phyloP scores from a whole-genome alignment of 1,140 invertebrate genomes.

The Popillia japonica region DNA sequence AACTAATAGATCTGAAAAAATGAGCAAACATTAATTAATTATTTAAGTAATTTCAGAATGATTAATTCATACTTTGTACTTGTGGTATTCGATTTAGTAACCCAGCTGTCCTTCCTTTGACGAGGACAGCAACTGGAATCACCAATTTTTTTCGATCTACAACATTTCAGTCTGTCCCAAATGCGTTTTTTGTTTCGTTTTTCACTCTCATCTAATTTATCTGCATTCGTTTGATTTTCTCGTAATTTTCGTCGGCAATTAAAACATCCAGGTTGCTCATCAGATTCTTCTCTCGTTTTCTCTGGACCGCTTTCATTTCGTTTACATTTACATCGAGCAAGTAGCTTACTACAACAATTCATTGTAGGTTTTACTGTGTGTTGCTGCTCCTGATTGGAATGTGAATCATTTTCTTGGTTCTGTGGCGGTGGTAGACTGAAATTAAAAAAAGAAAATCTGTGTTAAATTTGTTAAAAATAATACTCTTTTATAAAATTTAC shows the following conservation, averaged over 20 bases:
- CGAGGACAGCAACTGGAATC: slow-evolving; percentile 53
- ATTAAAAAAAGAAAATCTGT: background rate
- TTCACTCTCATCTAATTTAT: slow-evolving; percentile 25
- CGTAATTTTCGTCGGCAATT: slow-evolving; percentile 50
- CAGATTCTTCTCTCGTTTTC: slow-evolving; percentile 41
- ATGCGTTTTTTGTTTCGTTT: slow-evolving; percentile 43
- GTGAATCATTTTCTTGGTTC: slow-evolving; percentile 44
- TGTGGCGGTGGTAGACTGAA: slow-evolving; percentile 53
- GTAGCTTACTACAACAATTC: slow-evolving; percentile 51
- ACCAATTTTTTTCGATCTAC: slow-evolving; percentile 54
- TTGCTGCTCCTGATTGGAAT: slow-evolving; percentile 39
- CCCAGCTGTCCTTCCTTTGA: slow-evolving; percentile 57
- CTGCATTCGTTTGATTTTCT: slow-evolving; percentile 19
- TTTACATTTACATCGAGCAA: slow-evolving; percentile 46
- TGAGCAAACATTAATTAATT: background rate
- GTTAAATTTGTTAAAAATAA: too few species aligned
- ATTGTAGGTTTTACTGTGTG: slow-evolving; percentile 42
- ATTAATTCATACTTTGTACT: slow-evolving; percentile 22
- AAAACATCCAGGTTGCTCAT: slow-evolving; percentile 50
- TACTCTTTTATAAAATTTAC: too few species aligned
- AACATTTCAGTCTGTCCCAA: slow-evolving; percentile 53
- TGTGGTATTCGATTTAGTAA: slow-evolving; percentile 48
- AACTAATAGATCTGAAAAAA: slow-evolving; percentile 25
- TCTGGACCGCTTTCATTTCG: slow-evolving; percentile 41
- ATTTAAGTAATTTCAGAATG: background rate